Base-by-base conservation (phyloP, 2,888 invertebrate genomes). In the Ichneumoninae sp. region DNA sequence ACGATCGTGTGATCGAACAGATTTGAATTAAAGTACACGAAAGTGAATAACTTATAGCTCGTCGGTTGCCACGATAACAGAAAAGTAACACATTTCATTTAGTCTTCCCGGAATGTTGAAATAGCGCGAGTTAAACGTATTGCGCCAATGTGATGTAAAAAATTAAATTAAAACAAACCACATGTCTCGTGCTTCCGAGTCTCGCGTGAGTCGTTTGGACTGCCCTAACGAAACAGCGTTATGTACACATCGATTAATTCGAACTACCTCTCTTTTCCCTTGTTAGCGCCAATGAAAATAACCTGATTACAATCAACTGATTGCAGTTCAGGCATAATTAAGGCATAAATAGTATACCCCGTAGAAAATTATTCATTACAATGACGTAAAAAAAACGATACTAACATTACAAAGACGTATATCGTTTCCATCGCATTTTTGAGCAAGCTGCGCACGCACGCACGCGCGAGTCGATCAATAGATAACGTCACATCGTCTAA, bases 61-160 rank as follows among this genome's bases (percentile, higher is more conserved):
- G 10, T 13, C 57, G 7, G 57, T 26, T 57, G 26, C 4, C 26
- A 26, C 10, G 57, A 26, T 13, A 16, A 47, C 36, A 57, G 8
- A 77, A 68, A 44, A 40, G 16, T 4, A 70, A 70, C n/a, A 47
- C 62, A 60, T 77, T 81, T 74, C 71, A 69, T 80, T 57, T 50
- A 54, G 84, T 84, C 80, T 84, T 84, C 84, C 80, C 77, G 54
- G 65, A 74, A 66, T 65, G 13, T n/a, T 36, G 65, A 66, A 66
- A 52, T 10, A 50, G 47, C 62, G 65, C 47, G 19, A 65, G 13
- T 65, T 10, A 54, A 22, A 54, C 72, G 57, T 72, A 44, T 19
- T 44, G 30, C 60, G 26, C 30, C 60, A 54, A 44, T 68, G 26
- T 66, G 33, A 72, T 7, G 36, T 36, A 54, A 36, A 33, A 33